Conservation (phyloP, 2,113 vertebrate species). For the Triplophysa tibetana region DNA sequence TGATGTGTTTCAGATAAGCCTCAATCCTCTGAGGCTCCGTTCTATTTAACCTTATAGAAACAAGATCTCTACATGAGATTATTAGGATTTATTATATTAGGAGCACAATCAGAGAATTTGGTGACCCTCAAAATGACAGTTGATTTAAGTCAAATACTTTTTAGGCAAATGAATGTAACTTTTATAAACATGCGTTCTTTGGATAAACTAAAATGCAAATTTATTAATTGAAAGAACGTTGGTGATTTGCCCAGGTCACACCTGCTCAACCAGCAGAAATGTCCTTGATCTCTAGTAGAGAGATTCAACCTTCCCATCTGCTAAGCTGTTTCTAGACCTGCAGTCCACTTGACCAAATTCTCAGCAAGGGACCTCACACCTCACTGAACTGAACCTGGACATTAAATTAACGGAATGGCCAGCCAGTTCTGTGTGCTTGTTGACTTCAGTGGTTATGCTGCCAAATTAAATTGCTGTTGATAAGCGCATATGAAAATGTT, state of each 20-base stretch:
- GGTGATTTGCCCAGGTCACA: conserved; percentile 1
- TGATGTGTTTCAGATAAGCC: not conserved
- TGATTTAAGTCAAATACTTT: too few species aligned
- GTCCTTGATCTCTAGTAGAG: conserved; percentile 28
- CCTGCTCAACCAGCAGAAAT: conserved; percentile 1
- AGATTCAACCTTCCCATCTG: conserved; percentile 31
- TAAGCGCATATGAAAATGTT: conserved; percentile 30
- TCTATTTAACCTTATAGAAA: not conserved
- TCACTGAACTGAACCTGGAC: not conserved
- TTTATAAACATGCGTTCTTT: not conserved
- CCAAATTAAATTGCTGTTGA: not conserved
- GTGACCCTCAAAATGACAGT: too few species aligned
- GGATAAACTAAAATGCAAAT: not conserved
- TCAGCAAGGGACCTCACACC: conserved; percentile 36
- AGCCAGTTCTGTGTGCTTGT: not conserved
- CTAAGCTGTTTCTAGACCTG: conserved; percentile 19
- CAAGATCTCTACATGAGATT: not conserved
- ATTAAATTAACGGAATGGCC: conserved; percentile 11
- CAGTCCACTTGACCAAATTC: conserved; percentile 6
- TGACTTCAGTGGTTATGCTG: not conserved
- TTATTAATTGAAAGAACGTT: not conserved
- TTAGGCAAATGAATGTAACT: not conserved
- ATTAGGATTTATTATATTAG: not conserved
- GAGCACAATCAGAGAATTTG: not conserved
- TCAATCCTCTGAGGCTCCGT: not conserved